Evolutionary conservation across 2,113 vertebrate species (phyloP).

Genomic region (Eptesicus fuscus): DNA sequence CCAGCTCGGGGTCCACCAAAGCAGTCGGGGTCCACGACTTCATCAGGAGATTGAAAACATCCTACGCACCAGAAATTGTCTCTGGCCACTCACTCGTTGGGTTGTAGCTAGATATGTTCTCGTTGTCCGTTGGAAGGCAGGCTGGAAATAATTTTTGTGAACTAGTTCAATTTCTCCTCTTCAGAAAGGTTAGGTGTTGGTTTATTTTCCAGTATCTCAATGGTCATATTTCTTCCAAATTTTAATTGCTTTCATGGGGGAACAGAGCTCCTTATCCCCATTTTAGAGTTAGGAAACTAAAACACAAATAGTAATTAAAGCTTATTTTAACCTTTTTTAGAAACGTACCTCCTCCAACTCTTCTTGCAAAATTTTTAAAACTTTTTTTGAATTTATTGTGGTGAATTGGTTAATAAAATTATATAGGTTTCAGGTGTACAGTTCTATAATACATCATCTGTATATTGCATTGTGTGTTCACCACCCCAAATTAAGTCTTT

Average conservation of each 20-base stretch:
- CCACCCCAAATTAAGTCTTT: neutral
- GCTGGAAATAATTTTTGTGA: neutral
- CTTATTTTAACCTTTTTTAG: neutral
- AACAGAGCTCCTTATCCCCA: neutral
- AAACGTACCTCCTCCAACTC: neutral
- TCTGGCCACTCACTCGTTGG: neutral
- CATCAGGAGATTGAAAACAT: no score
- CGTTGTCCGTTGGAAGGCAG: neutral
- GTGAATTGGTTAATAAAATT: neutral
- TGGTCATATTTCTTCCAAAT: neutral
- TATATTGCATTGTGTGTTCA: neutral
- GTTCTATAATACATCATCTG: neutral
- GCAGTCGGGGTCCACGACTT: neutral
- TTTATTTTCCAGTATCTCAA: neutral
- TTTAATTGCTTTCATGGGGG: neutral
- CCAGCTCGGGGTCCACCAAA: neutral
- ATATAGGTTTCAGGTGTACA: neutral
- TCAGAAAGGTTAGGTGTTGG: neutral
- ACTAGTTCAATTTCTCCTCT: neutral
- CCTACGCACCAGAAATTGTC: neutral
- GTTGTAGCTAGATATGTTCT: neutral
- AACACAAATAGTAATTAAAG: neutral
- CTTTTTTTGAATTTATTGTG: neutral
- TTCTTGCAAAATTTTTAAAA: neutral
- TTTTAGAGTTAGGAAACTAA: neutral